phyloP scores from a whole-genome alignment of 2,797 vertebrate genomes.

The Cyclura pinguis region DNA sequence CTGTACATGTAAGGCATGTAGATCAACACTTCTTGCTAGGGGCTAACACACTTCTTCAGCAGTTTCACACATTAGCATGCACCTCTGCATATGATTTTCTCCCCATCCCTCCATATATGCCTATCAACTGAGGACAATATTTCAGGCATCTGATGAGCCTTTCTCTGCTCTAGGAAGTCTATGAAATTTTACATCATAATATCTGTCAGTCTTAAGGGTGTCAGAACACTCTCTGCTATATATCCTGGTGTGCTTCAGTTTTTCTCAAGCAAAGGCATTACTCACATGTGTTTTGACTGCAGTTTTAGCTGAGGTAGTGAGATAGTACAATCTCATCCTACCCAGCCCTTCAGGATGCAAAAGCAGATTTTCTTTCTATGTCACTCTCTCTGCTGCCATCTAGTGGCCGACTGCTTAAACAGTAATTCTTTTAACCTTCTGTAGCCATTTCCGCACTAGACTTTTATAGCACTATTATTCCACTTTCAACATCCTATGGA shows the following conservation, averaged over 20 bases:
- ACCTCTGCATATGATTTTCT: background rate
- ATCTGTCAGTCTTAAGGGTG: too few relatives aligned
- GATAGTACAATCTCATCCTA: background rate
- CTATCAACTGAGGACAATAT: background rate
- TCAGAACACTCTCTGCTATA: background rate
- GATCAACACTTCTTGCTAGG: too few relatives aligned
- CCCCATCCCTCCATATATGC: background rate
- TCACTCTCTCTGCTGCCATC: background rate
- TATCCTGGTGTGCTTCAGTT: background rate
- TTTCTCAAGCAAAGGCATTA: background rate
- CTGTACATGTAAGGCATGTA: too few relatives aligned
- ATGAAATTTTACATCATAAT: background rate
- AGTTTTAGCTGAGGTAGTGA: background rate
- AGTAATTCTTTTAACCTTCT: background rate
- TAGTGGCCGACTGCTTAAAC: background rate
- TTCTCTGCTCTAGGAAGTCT: background rate
- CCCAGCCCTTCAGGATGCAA: background rate
- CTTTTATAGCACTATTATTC: too few relatives aligned
- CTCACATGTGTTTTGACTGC: background rate
- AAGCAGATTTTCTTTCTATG: background rate
- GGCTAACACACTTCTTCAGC: too few relatives aligned
- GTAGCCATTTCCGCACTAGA: background rate
- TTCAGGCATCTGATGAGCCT: background rate
- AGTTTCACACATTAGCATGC: too few relatives aligned
- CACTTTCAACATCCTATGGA: too few relatives aligned